Conservation (phyloP, 2,888 invertebrate genomes). For the Xanthia icteritia region DNA sequence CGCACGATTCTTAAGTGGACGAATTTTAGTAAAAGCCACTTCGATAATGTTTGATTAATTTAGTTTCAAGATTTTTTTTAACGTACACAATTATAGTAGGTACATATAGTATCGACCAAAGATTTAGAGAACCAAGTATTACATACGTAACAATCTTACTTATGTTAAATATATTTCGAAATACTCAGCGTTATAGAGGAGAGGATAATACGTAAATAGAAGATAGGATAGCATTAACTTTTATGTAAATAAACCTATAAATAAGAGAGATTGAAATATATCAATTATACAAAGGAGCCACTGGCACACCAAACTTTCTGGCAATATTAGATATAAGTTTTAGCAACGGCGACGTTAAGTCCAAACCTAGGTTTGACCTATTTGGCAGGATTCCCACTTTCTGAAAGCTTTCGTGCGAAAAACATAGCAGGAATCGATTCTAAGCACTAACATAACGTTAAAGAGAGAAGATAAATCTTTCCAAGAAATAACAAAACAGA, state of each 20-base stretch:
- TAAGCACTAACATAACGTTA: slow-evolving; percentile 1
- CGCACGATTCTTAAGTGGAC: neutral
- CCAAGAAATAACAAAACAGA: neutral
- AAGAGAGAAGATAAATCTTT: neutral
- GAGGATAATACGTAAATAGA: too few relatives aligned
- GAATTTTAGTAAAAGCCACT: slow-evolving; percentile 12
- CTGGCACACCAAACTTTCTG: neutral
- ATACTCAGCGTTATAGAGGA: too few relatives aligned
- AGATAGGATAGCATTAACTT: too few relatives aligned
- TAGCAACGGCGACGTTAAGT: slow-evolving; percentile 24
- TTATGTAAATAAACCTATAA: too few relatives aligned
- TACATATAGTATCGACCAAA: too few relatives aligned
- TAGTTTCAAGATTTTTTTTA: neutral
- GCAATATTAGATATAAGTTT: slow-evolving; percentile 13
- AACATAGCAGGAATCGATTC: slow-evolving; percentile 16
- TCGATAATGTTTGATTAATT: neutral
- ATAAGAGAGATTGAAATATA: neutral
- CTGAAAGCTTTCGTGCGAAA: slow-evolving; percentile 9
- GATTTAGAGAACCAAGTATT: too few relatives aligned
- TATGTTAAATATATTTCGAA: too few relatives aligned
- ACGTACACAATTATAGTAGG: too few relatives aligned
- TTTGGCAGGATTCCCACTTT: slow-evolving; percentile 49
- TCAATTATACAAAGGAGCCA: neutral
- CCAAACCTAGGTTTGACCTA: slow-evolving; percentile 29
- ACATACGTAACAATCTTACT: too few relatives aligned